Percentiles rank a stretch among this genome's conserved stretches.
phyloP scores from a whole-genome alignment of 92 coral and sea anemone genomes.

The Epizoanthus illoricatus region DNA sequence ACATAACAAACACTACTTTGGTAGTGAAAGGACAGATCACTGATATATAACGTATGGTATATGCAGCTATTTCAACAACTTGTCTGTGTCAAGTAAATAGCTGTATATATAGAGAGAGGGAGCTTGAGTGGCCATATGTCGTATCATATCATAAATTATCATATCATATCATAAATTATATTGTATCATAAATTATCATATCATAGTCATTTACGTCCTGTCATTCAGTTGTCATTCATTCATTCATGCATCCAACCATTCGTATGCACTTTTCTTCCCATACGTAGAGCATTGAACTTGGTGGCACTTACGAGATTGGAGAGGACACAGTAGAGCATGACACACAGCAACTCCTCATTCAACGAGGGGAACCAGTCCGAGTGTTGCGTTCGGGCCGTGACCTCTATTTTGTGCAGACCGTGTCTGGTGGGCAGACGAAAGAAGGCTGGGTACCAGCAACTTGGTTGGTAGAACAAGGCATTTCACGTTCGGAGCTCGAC shows the following conservation, averaged over 20 bases:
- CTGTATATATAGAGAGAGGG: too few relatives aligned
- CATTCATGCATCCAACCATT: conserved; percentile 27
- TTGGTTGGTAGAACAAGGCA: conserved; percentile 76
- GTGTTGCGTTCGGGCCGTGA: conserved; percentile 93
- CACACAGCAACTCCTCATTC: conserved; percentile 70
- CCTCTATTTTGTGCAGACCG: conserved; percentile 88
- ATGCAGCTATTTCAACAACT: too few relatives aligned
- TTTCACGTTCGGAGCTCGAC: conserved; percentile 42
- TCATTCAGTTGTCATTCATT: conserved; percentile 16
- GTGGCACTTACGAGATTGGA: conserved; percentile 80
- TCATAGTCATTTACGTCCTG: background rate
- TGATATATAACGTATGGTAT: too few relatives aligned
- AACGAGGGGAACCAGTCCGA: conserved; percentile 81
- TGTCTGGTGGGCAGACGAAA: conserved; percentile 57
- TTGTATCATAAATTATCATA: background rate
- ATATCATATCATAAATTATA: background rate
- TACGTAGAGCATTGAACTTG: conserved; percentile 76
- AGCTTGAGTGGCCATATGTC: too few relatives aligned
- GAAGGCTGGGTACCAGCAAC: conserved; percentile 93
- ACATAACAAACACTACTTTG: too few relatives aligned
- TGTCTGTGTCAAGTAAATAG: too few relatives aligned
- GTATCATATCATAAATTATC: background rate
- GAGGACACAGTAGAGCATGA: conserved; percentile 80
- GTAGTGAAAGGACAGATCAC: too few relatives aligned
- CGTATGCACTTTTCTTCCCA: conserved; percentile 28